Evolutionary conservation across 2,797 vertebrate species (phyloP), one percentile per base, ranked within the genome.

Genomic region (Gouania willdenowi): DNA sequence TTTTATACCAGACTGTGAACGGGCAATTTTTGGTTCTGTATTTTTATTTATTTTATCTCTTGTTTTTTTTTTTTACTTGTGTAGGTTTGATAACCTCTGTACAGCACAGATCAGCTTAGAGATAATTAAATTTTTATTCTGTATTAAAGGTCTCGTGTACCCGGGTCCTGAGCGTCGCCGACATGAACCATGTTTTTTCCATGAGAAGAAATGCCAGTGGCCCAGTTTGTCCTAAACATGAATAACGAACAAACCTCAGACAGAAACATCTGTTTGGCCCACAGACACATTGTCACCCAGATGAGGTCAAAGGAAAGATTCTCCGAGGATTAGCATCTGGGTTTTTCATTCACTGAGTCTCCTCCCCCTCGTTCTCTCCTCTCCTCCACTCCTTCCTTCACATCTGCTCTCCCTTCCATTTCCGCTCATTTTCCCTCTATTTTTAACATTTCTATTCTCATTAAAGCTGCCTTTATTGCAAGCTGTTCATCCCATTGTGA

Each of bases 261-360:
- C 61, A 71, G 57, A 67, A 82, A 82, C 76, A 82, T 76, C 68
- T 83, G 79, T 80, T 76, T 69, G 66, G 75, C 76, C 41, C 1
- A 44, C 20, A 58, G 81, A 56, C 57, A 63, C 42, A 69, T 67
- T 55, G 51, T 73, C 71, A 49, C 42, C 34, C 68, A 73, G 51
- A 74, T 71, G 72, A 69, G 73, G 69, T 54, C 41, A 40, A 49
- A 51, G 36, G 57, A 64, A 47, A 31, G 61, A 61, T 54, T 64
- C 55, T 54, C 55, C 19, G 20, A 48, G 63, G 66, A 74, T 72
- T 50, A 64, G 26, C 66, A 74, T 78, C 66, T 66, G 52, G 12
- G 35, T 16, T 75, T 71, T 71, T 68, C 41, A 74, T 70, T 65
- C 41, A 28, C 43, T 68, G 24, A 56, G 28, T 34, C 19, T 20